Base-by-base conservation (phyloP, 53 echinoderm and acorn worm species). In the Hippasteria phrygiana region DNA sequence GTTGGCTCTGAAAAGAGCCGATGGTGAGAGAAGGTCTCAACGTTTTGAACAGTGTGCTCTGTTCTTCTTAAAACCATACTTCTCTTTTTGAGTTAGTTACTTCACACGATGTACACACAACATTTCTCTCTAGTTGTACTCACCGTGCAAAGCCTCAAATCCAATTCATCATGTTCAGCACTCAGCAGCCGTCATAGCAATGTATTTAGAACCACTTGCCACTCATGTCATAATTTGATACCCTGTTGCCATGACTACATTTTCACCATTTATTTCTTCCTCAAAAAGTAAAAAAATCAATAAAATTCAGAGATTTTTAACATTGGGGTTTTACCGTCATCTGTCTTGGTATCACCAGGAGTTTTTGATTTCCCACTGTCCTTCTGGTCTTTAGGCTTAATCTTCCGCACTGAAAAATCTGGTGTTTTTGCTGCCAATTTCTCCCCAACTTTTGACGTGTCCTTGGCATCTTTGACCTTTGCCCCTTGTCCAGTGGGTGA, bases 381-480 rank as follows among this genome's bases (percentile, higher is more conserved):
- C 85, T 85, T 70, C 55, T 54, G 36, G 31, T 85, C 85, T 51
- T 85, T 85, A 12, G 81, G 22, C 40, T 65, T 81, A 13, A 55
- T 45, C 45, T 81, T 81, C 45, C 26, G 43, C 4, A 64, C 81
- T 7, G 64, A 27, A 29, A 31, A 14, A 37, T 78, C 71, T 16
- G 85, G 0, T 9, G 29, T 8, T 39, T 71, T 83, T 17, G 0
- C 43, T 3, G 33, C 43, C 45, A 43, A 20, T 18, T 32, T 43
- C 31, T 47, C 67, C 18, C 36, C 45, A 18, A n/a, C 66, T 46
- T 50, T 64, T 36, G 38, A 36, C 22, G 13, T 11, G 31, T 82
- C 66, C n/a, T 66, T 82, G 14, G 13, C 34, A 1, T 82, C 82
- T 0, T 31, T 43, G 66, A 29, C 32, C 20, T 59, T 66, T 66